Base-by-base conservation (phyloP, 1,140 invertebrate genomes). In the Drosophila chauvacae region DNA sequence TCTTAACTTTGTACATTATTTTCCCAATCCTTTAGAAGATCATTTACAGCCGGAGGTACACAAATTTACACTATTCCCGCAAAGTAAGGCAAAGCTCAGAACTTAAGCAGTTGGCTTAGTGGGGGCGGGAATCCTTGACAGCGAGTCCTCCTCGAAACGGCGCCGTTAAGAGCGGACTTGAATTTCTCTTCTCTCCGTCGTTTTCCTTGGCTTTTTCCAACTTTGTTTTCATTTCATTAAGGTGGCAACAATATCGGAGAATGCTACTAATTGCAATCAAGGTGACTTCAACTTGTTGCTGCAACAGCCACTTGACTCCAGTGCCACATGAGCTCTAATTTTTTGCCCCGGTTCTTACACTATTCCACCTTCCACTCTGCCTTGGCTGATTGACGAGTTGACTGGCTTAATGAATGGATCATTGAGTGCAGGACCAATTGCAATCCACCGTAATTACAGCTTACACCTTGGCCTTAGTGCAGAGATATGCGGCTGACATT, bases 191-290 rank as follows among this genome's bases (percentile, higher is more conserved):
- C 13, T n/a, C 37, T 44, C 41, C 45, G 4, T 20, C 28, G 55
- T 72, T 39, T 72, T 68, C 51, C 42, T 71, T 75, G 33, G 33
- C 53, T 64, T 61, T 61, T 77, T 39, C 41, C 76, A 72, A 72
- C 56, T 88, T 85, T 84, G 85, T 88, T 88, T 81, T 75, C 61
- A 73, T 85, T 85, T 88, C 81, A 81, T 87, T 87, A 88, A 69
- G 58, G 68, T 86, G 64, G 69, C 76, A 80, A 87, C 80, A 87
- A 80, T 87, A 83, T 87, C 56, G 61, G 62, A 80, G 86, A 55
- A 70, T 77, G 65, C 81, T 65, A 78, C 81, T 85, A 88, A 88
- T 88, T 88, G 85, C 84, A 88, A 90, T 90, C 85, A 88, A 71
- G 85, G 80, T 81, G 69, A 35, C 85, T 88, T 78, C 59, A 90